phyloP scores from a whole-genome alignment of 2,888 invertebrate genomes.

The Rhodophaea formosa region DNA sequence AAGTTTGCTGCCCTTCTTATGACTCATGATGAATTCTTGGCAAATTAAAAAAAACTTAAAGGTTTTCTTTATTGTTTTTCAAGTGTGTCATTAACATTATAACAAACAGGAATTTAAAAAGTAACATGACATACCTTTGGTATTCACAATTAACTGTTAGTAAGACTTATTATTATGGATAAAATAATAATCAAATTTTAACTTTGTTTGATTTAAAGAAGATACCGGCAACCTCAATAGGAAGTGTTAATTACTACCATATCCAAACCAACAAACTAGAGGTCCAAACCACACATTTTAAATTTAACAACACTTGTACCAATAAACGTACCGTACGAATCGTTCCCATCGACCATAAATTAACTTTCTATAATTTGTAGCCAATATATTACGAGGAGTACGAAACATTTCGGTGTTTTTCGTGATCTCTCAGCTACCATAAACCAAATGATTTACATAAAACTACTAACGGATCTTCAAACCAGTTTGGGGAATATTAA shows the following conservation, averaged over 20 bases:
- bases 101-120: too few relatives aligned
- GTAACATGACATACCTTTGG: too few relatives aligned
- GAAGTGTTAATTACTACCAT: background rate
- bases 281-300: background rate
- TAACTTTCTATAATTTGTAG: conserved; percentile 65
- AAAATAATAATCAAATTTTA: too few relatives aligned
- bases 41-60: too few relatives aligned
- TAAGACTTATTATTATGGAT: too few relatives aligned
- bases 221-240: background rate
- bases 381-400: conserved; percentile 48
- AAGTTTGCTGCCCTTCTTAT: too few relatives aligned
- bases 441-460: conserved; percentile 77
- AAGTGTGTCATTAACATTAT: too few relatives aligned
- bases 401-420: conserved; percentile 43
- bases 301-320: conserved; percentile 12
- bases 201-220: background rate
- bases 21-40: too few relatives aligned
- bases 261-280: conserved; percentile 1
- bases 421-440: conserved; percentile 70
- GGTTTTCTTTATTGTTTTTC: too few relatives aligned
- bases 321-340: conserved; percentile 11
- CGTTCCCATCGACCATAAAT: conserved; percentile 57
- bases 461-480: conserved; percentile 79
- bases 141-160: too few relatives aligned
- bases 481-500: conserved; percentile 73